These are phyloP conservation scores for Egretta garzetta DNA, from an alignment of 2,113 vertebrate genomes.

Conservation along the genomic window DNA sequence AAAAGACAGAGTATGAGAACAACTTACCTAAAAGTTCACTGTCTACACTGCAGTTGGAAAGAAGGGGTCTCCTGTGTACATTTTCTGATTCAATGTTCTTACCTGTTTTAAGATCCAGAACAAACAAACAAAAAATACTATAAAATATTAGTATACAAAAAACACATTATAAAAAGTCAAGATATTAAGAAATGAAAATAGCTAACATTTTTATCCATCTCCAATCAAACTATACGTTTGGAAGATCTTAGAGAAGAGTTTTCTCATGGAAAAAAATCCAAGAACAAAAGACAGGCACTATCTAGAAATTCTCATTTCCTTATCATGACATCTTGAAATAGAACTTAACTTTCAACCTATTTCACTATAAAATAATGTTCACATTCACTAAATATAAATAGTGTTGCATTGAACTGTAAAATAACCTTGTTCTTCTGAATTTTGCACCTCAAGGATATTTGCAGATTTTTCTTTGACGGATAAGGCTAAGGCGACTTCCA, in stretches of 20 bases:
- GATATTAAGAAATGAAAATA: not conserved
- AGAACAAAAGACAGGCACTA: not conserved
- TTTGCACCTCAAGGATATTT: slow-evolving; percentile 17
- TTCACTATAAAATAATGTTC: not conserved
- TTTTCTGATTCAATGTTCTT: slow-evolving; percentile 40
- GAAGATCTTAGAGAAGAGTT: not conserved
- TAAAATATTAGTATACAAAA: not conserved
- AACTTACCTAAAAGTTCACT: slow-evolving; percentile 75
- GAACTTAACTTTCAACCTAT: not conserved
- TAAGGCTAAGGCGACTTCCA: slow-evolving; percentile 88
- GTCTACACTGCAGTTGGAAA: slow-evolving; percentile 86
- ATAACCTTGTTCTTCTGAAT: slow-evolving; percentile 62
- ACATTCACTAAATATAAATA: not conserved
- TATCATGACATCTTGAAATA: not conserved
- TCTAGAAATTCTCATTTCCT: not conserved
- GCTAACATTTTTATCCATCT: not conserved
- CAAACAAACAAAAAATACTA: not conserved
- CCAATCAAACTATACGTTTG: not conserved
- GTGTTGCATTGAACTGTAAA: not conserved
- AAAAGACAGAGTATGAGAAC: not conserved
- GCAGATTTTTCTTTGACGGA: slow-evolving; percentile 72
- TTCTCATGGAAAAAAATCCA: not conserved
- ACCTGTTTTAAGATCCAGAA: slow-evolving; percentile 9
- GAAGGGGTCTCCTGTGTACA: not conserved
- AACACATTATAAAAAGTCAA: not conserved